phyloP scores from a whole-genome alignment of 2,113 vertebrate genomes.

The Argyrosomus japonicus region DNA sequence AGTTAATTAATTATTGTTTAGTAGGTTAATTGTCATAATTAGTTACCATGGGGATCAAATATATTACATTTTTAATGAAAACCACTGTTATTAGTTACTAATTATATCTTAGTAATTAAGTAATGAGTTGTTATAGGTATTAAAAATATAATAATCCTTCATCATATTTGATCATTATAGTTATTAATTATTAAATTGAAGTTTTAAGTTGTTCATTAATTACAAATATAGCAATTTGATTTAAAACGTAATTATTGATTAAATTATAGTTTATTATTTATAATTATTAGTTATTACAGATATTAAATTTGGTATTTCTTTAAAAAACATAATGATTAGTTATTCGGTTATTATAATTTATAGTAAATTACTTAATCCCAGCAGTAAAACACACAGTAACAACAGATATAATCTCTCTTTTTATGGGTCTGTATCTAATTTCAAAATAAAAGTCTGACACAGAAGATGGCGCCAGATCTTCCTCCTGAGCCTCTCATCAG shows the following conservation, averaged over 20 bases:
- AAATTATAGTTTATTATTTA: not conserved
- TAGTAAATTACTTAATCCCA: too few species aligned
- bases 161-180: too few species aligned
- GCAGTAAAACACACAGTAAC: too few species aligned
- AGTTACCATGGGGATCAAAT: not conserved
- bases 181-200: not conserved
- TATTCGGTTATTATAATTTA: not conserved
- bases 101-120: not conserved
- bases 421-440: not conserved
- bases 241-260: not conserved
- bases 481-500: not conserved
- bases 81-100: not conserved
- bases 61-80: not conserved
- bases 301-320: not conserved
- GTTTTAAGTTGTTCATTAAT: not conserved
- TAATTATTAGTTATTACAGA: not conserved
- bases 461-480: conserved; percentile 61
- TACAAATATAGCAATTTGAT: not conserved
- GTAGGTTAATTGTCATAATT: not conserved
- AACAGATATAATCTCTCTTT: not conserved
- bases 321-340: not conserved
- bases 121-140: not conserved
- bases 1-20: not conserved
- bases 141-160: not conserved
- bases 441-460: conserved; percentile 26